Conservation (phyloP, 2,888 invertebrate species). For the Cryptocheilus praepositus region DNA sequence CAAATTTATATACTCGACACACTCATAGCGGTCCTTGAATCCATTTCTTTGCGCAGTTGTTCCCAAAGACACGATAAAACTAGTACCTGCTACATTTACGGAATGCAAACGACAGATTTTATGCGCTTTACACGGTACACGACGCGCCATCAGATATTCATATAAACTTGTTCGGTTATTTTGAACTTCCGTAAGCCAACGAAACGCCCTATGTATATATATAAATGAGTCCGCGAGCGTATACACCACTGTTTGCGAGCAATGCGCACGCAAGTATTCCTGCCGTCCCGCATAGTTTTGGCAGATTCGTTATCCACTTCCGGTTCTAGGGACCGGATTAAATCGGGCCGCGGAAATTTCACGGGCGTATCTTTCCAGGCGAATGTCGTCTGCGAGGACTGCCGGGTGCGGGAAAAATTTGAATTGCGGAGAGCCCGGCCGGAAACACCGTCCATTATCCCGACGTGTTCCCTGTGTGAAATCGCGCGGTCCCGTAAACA, state of each 20-base stretch:
- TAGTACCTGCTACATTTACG: too few relatives aligned
- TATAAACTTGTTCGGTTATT: too few relatives aligned
- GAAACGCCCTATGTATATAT: too few relatives aligned
- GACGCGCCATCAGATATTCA: too few relatives aligned
- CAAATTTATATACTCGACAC: too few relatives aligned
- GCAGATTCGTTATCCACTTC: conserved; percentile 29
- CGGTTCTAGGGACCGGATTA: conserved; percentile 14
- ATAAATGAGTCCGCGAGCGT: too few relatives aligned
- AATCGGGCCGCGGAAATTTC: conserved; percentile 22
- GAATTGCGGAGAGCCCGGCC: conserved; percentile 6
- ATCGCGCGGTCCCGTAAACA: conserved; percentile 40
- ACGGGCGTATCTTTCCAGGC: conserved; percentile 9
- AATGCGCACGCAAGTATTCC: not conserved
- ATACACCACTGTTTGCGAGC: not conserved
- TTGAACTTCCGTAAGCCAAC: too few relatives aligned
- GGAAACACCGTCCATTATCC: conserved; percentile 50
- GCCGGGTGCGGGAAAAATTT: not conserved
- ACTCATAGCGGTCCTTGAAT: too few relatives aligned
- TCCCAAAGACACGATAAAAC: too few relatives aligned
- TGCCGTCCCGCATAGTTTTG: conserved; percentile 10
- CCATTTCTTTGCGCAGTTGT: too few relatives aligned
- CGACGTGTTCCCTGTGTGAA: conserved; percentile 22
- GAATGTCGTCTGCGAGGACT: conserved; percentile 8
- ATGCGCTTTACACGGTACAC: too few relatives aligned
- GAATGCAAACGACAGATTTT: too few relatives aligned